These are phyloP conservation scores for Stegodyphus mimosarum DNA, from an alignment of 1,140 invertebrate species.

Conservation along the genomic window DNA sequence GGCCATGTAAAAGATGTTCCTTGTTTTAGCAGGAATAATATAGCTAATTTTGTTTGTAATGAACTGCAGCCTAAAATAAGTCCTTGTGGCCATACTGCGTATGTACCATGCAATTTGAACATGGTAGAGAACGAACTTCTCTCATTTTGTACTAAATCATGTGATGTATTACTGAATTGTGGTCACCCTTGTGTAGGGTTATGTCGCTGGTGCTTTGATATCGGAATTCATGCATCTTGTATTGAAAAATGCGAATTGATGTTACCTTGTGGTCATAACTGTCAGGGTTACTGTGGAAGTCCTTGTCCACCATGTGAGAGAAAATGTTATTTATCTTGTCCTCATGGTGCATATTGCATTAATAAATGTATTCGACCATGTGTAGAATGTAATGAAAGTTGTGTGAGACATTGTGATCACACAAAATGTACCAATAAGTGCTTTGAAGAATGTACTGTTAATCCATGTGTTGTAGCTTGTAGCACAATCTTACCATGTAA, in stretches of 20 bases:
- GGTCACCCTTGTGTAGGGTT: constrained; percentile 43
- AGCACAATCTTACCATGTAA: constrained; percentile 70
- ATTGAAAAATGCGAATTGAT: constrained; percentile 67
- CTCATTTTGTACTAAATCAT: constrained; percentile 17
- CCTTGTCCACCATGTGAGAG: constrained; percentile 67
- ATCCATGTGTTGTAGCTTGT: constrained; percentile 63
- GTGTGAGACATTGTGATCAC: constrained; percentile 3
- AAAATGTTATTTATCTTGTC: constrained; percentile 64
- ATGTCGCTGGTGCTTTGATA: constrained; percentile 18
- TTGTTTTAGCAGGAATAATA: constrained; percentile 21
- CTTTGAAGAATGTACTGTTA: constrained; percentile 17
- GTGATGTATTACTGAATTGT: constrained; percentile 44
- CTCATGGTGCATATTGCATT: constrained; percentile 5
- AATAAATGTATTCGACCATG: constrained; percentile 35
- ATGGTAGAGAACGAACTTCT: constrained; percentile 13
- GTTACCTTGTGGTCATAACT: constrained; percentile 72
- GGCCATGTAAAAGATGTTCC: constrained; percentile 28
- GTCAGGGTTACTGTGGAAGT: constrained; percentile 49
- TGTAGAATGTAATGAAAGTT: constrained; percentile 13
- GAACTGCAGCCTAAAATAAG: neutral
- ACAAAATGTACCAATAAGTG: constrained; percentile 10
- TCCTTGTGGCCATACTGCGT: constrained; percentile 53
- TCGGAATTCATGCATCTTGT: constrained; percentile 65
- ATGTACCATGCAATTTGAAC: constrained; percentile 30
- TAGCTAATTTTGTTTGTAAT: constrained; percentile 1